phyloP scores from a whole-genome alignment of 2,113 vertebrate species.

The Ptilorrhoa leucosticta region DNA sequence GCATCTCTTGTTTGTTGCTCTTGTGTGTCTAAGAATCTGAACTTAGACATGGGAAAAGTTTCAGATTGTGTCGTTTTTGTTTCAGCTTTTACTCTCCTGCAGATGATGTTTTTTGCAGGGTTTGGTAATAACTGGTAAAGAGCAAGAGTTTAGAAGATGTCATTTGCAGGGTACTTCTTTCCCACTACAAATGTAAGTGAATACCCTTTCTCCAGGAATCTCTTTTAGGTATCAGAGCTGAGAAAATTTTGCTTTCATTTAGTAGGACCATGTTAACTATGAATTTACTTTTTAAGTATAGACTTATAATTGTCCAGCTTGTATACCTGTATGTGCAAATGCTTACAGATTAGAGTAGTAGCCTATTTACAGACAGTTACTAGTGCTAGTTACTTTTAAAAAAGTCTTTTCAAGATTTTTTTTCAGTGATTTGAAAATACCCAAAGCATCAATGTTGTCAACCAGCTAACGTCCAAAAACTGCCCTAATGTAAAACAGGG shows the following conservation, averaged over 20 bases:
- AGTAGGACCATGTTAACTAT: background rate
- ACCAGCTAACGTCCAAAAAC: background rate
- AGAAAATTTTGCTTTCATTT: background rate
- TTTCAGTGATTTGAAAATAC: background rate
- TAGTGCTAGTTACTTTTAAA: background rate
- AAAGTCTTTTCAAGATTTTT: background rate
- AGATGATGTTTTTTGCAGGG: background rate
- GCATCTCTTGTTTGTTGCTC: background rate
- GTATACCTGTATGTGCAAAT: background rate
- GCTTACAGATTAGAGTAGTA: background rate
- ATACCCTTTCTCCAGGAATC: background rate
- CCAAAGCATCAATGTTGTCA: background rate
- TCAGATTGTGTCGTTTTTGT: background rate
- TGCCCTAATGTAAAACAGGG: accelerated
- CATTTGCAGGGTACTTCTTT: background rate
- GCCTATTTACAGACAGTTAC: background rate
- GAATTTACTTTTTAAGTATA: background rate
- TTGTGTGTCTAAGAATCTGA: background rate
- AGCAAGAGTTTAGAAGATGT: background rate
- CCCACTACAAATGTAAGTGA: background rate
- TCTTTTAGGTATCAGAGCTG: background rate
- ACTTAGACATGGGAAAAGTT: background rate
- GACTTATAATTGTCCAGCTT: background rate
- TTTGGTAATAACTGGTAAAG: background rate
- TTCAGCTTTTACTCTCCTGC: background rate